These are phyloP conservation scores for Dione juno DNA, from an alignment of 2,888 invertebrate species.

Conservation along the genomic window DNA sequence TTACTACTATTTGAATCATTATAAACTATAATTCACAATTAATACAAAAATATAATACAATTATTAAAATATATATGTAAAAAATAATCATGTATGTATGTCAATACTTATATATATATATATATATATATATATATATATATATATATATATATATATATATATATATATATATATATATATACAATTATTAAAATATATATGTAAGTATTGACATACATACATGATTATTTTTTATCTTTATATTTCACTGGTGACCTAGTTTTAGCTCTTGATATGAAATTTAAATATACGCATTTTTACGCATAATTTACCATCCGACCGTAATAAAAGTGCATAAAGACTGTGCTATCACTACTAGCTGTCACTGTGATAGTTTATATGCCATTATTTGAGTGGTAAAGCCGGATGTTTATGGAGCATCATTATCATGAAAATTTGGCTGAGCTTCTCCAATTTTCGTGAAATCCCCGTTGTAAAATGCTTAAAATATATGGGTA, in stretches of 20 bases:
- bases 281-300: conserved; percentile 28
- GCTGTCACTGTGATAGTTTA: conserved; percentile 47
- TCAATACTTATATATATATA: too few species aligned
- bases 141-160: too few species aligned
- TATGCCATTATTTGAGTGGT: conserved; percentile 49
- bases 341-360: conserved; percentile 41
- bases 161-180: too few species aligned
- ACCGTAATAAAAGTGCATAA: conserved; percentile 42
- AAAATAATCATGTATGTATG: not conserved
- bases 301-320: conserved; percentile 27
- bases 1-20: too few species aligned
- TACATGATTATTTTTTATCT: not conserved
- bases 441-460: conserved; percentile 51
- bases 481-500: conserved; percentile 51
- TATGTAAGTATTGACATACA: too few species aligned
- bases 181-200: too few species aligned
- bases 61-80: not conserved
- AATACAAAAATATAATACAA: too few species aligned
- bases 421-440: conserved; percentile 51
- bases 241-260: not conserved
- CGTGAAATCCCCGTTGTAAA: conserved; percentile 51
- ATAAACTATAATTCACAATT: too few species aligned
- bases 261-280: not conserved
- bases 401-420: conserved; percentile 50
- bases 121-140: too few species aligned